These are phyloP conservation scores for Macrotrachela quadricornifera DNA, from an alignment of 1,140 invertebrate species.

Conservation along the genomic window DNA sequence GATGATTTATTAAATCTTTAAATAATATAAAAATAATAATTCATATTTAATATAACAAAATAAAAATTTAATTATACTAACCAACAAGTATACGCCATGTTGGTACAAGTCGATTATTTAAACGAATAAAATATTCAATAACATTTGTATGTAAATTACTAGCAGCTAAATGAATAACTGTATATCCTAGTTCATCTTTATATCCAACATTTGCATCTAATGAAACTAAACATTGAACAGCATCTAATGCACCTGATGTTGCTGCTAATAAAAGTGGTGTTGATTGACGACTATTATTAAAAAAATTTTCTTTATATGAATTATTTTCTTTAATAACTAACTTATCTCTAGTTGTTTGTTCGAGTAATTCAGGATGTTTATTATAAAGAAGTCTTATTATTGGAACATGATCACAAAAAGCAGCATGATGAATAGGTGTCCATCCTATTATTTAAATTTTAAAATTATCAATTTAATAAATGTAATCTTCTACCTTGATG, in stretches of 20 bases:
- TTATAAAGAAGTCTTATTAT: conserved; percentile 20
- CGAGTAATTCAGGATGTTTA: conserved; percentile 20
- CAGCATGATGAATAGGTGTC: conserved; percentile 28
- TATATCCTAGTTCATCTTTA: conserved; percentile 18
- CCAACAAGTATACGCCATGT: conserved; percentile 27
- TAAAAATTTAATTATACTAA: conserved; percentile 11
- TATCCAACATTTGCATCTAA: conserved; percentile 18
- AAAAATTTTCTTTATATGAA: neutral
- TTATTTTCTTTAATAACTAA: conserved; percentile 11
- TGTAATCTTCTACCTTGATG: conserved; percentile 6
- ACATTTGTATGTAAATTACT: conserved; percentile 26
- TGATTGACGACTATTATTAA: conserved; percentile 16
- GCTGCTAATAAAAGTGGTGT: conserved; percentile 26
- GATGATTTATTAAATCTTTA: conserved; percentile 16
- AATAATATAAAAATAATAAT: conserved; percentile 8
- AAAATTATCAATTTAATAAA: too few relatives aligned
- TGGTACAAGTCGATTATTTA: conserved; percentile 17
- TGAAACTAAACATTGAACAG: conserved; percentile 20
- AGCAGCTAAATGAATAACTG: conserved; percentile 23
- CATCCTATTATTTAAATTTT: conserved; percentile 14
- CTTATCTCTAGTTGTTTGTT: conserved; percentile 24
- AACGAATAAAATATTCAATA: conserved; percentile 25
- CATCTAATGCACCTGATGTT: conserved; percentile 21
- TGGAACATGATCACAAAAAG: conserved; percentile 24
- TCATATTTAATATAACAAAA: neutral